These are phyloP conservation scores for Oncorhynchus masou DNA, from an alignment of 2,113 vertebrate genomes.

Conservation along the genomic window DNA sequence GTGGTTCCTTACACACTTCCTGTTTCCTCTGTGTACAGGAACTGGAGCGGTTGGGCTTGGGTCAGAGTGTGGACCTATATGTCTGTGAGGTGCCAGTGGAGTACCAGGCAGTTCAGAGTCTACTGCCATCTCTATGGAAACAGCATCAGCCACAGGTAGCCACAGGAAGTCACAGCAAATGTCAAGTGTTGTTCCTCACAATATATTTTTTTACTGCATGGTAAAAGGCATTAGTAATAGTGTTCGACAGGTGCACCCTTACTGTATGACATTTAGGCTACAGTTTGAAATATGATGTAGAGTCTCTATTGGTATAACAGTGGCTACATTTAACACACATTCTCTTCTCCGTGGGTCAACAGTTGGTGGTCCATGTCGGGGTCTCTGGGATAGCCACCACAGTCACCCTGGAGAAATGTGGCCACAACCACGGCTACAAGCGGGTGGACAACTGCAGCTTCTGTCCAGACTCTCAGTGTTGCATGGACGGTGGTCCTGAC, in stretches of 20 bases:
- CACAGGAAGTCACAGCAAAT: not conserved
- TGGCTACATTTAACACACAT: not conserved
- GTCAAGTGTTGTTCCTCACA: not conserved
- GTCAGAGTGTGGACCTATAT: constrained; percentile 80
- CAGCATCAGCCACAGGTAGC: constrained; percentile 85
- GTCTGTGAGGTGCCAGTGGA: constrained; percentile 92
- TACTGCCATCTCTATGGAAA: constrained; percentile 87
- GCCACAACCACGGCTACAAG: constrained; percentile 88
- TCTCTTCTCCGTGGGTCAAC: not conserved
- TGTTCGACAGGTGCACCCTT: too few relatives aligned
- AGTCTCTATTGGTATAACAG: not conserved
- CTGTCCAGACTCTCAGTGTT: constrained; percentile 85
- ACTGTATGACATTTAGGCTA: too few relatives aligned
- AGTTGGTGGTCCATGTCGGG: constrained; percentile 93
- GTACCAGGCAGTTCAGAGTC: constrained; percentile 84
- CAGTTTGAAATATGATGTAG: not conserved
- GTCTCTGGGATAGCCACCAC: constrained; percentile 91
- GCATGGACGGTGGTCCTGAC: constrained; percentile 84
- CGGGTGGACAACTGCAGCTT: constrained; percentile 87
- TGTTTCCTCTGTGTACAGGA: constrained; percentile 72
- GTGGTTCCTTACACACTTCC: not conserved
- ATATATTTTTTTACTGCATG: too few relatives aligned
- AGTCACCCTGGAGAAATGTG: constrained; percentile 88
- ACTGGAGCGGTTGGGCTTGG: constrained; percentile 84
- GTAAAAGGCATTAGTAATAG: too few relatives aligned